Conservation (phyloP, 2,888 invertebrate genomes). For the Eledona agricola region DNA sequence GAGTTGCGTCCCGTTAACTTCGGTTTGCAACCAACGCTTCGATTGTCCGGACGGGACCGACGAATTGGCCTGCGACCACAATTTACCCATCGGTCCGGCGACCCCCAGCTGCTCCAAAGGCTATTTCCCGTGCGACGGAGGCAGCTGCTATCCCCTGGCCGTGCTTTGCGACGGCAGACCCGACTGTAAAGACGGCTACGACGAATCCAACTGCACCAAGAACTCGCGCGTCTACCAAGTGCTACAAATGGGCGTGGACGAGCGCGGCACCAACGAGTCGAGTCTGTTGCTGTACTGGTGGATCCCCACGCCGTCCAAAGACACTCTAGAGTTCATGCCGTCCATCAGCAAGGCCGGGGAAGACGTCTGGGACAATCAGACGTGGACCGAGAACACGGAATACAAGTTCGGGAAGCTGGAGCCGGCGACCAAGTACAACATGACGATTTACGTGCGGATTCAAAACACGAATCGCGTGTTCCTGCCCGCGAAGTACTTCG, state of each 20-base stretch:
- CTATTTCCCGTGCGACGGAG: slow-evolving; percentile 69
- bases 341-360: slow-evolving; percentile 63
- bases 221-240: slow-evolving; percentile 62
- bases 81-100: slow-evolving; percentile 57
- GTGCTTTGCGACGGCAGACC: slow-evolving; percentile 73
- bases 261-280: slow-evolving; percentile 69
- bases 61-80: slow-evolving; percentile 60
- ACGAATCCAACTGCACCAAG: slow-evolving; percentile 73
- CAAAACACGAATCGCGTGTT: slow-evolving; percentile 67
- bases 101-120: slow-evolving; percentile 64
- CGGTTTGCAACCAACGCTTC: slow-evolving; percentile 64
- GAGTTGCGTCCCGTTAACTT: slow-evolving; percentile 66
- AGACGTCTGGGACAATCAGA: slow-evolving; percentile 68
- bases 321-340: slow-evolving; percentile 72
- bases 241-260: slow-evolving; percentile 72
- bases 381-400: slow-evolving; percentile 71
- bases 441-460: slow-evolving; percentile 77
- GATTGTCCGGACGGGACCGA: slow-evolving; percentile 70
- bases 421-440: slow-evolving; percentile 79
- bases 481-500: slow-evolving; percentile 71
- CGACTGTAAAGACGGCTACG: slow-evolving; percentile 79
- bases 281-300: slow-evolving; percentile 74
- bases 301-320: slow-evolving; percentile 61
- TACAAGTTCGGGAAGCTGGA: slow-evolving; percentile 71
- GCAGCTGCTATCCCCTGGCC: slow-evolving; percentile 68